Evolutionary conservation across 2,888 invertebrate species (phyloP).

Genomic region (Drosophila merina): DNA sequence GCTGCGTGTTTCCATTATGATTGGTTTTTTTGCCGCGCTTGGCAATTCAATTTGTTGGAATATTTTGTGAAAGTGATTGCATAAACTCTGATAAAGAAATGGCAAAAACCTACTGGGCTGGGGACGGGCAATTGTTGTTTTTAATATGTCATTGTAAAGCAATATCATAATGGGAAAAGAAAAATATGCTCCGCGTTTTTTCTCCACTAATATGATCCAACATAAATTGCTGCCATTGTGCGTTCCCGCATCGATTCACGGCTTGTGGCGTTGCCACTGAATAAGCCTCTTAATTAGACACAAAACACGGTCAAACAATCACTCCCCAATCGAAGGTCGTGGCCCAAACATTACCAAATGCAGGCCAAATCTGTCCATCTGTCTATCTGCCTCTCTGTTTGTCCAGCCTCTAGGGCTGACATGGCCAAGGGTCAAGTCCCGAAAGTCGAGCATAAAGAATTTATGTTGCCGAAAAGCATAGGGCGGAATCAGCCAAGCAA

Average conservation of each 20-base stretch:
- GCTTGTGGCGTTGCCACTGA: conserved; percentile 19
- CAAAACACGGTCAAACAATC: conserved; percentile 25
- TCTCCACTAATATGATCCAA: conserved; percentile 17
- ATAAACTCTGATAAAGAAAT: conserved; percentile 51
- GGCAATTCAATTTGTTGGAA: conserved; percentile 59
- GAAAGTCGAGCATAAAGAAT: conserved; percentile 49
- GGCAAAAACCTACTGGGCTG: conserved; percentile 19
- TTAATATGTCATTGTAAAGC: conserved; percentile 21
- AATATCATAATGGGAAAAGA: conserved; percentile 25
- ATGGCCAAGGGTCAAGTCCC: conserved; percentile 25
- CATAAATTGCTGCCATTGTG: conserved; percentile 26
- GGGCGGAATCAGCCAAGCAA: conserved; percentile 19
- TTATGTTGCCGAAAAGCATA: conserved; percentile 33
- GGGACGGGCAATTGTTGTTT: conserved; percentile 13
- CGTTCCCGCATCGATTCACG: conserved; percentile 18
- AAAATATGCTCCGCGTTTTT: conserved; percentile 28
- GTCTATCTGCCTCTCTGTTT: not conserved
- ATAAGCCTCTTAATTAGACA: conserved; percentile 44
- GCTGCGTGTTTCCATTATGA: conserved; percentile 41
- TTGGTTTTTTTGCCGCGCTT: conserved; percentile 7
- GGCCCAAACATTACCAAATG: conserved; percentile 9
- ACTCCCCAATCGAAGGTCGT: conserved; percentile 11
- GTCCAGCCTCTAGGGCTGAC: not conserved
- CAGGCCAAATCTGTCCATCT: conserved; percentile 4
- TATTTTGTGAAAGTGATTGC: conserved; percentile 74